Conservation (phyloP, 1,140 invertebrate genomes). For the Drosophila mayri region DNA sequence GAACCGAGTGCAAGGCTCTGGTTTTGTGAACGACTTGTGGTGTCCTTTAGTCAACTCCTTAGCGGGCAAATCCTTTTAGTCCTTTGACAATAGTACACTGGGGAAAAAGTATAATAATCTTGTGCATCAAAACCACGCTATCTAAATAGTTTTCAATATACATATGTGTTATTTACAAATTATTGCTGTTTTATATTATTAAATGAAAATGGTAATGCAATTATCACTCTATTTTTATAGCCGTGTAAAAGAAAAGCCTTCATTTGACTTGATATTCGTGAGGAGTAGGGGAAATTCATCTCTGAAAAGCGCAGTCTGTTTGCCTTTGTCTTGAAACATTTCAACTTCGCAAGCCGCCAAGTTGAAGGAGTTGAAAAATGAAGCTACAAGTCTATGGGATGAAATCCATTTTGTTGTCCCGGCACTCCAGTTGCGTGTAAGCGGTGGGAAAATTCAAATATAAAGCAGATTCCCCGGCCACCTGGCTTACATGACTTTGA, state of each 20-base stretch:
- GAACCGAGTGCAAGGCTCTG: slow-evolving; percentile 22
- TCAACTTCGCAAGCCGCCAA: slow-evolving; percentile 46
- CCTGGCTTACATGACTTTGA: slow-evolving; percentile 66
- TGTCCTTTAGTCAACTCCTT: slow-evolving; percentile 44
- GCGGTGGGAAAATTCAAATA: slow-evolving; percentile 32
- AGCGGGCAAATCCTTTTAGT: slow-evolving; percentile 60
- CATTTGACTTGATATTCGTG: slow-evolving; percentile 17
- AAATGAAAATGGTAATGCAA: not conserved
- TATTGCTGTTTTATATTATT: not conserved
- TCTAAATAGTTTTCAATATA: not conserved
- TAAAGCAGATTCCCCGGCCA: slow-evolving; percentile 51
- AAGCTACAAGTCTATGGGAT: slow-evolving; percentile 29
- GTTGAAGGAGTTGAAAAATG: slow-evolving; percentile 50
- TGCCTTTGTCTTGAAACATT: slow-evolving; percentile 60
- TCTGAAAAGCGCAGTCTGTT: slow-evolving; percentile 70
- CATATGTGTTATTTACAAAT: not conserved
- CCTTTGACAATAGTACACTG: slow-evolving; percentile 25
- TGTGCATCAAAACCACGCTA: not conserved
- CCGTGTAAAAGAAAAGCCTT: slow-evolving; percentile 20
- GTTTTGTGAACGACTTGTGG: slow-evolving; percentile 42
- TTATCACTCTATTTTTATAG: not conserved
- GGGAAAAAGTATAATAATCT: not conserved
- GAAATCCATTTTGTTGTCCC: slow-evolving; percentile 50
- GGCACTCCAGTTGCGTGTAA: slow-evolving; percentile 35
- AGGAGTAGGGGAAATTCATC: not conserved